Conservation (phyloP, 2,113 vertebrate genomes). For the Lagenorhynchus albirostris region DNA sequence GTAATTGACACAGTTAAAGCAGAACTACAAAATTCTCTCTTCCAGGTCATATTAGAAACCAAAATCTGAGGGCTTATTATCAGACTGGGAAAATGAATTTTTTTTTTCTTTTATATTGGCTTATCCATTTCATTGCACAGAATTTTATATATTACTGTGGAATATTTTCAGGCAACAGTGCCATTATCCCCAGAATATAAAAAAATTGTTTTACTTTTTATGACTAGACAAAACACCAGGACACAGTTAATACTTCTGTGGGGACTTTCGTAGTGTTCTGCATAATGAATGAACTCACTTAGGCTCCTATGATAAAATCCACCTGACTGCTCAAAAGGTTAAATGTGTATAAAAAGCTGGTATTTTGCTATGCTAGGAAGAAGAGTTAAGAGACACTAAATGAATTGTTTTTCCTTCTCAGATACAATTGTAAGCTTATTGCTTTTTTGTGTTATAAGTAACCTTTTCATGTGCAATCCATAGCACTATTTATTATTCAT, state of each 20-base stretch:
- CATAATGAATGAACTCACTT: constrained; percentile 14
- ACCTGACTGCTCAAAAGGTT: neutral
- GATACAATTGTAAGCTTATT: neutral
- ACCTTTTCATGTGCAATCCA: neutral
- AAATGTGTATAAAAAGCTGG: neutral
- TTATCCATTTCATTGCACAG: neutral
- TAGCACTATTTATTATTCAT: neutral
- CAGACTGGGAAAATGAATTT: neutral
- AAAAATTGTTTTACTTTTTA: neutral
- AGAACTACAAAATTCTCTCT: neutral
- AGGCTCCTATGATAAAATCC: neutral
- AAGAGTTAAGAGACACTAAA: neutral
- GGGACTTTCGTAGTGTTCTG: neutral
- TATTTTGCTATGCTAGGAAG: neutral
- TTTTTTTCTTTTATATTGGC: neutral
- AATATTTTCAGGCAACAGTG: neutral
- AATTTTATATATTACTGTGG: neutral
- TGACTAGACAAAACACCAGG: neutral
- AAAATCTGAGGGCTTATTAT: neutral
- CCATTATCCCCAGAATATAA: neutral
- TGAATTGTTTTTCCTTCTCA: neutral
- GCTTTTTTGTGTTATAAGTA: neutral
- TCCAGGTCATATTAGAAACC: neutral
- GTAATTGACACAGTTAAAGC: neutral
- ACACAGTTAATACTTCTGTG: neutral